Evolutionary conservation across 1,140 invertebrate species (phyloP).

Genomic region (Armadillidium nasatum): DNA sequence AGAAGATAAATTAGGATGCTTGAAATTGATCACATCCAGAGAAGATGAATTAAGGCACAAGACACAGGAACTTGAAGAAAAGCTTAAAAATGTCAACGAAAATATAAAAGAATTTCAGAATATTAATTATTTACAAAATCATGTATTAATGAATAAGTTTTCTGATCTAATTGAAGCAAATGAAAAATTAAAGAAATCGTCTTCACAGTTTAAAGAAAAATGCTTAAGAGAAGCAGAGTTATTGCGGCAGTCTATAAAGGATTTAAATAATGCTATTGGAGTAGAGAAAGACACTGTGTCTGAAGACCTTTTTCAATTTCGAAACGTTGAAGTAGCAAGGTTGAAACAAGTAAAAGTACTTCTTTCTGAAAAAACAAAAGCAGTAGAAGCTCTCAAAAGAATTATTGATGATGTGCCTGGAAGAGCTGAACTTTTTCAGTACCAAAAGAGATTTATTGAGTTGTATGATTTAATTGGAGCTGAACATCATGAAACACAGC

Average conservation of each 20-base stretch:
- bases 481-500: conserved; percentile 93
- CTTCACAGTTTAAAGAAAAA: background rate
- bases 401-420: conserved; percentile 76
- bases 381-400: background rate
- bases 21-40: no score
- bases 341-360: background rate
- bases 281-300: background rate
- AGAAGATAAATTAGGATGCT: no score
- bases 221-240: background rate
- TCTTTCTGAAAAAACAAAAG: background rate
- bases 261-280: background rate
- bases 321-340: background rate
- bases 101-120: no score
- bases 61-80: no score
- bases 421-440: conserved; percentile 85
- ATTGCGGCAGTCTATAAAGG: background rate
- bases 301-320: background rate
- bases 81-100: no score
- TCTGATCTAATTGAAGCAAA: background rate
- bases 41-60: no score
- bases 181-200: background rate
- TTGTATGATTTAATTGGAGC: conserved; percentile 79
- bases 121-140: no score
- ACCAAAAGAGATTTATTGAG: conserved; percentile 90
- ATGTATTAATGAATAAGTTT: background rate